Evolutionary conservation across 2,888 invertebrate species (phyloP).

Genomic region (Brachylomia viminalis): DNA sequence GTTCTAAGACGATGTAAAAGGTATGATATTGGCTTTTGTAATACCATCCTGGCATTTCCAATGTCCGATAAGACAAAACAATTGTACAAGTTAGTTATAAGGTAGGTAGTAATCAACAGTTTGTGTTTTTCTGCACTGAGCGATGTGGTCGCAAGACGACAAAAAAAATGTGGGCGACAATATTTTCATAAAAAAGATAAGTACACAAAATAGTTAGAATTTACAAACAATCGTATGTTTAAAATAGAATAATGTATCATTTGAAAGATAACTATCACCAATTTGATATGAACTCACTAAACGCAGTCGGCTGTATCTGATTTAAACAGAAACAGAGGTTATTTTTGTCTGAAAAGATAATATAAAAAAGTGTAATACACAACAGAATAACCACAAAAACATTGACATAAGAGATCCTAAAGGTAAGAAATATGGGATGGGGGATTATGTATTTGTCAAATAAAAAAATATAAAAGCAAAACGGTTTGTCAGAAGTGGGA

Average conservation of each 20-base stretch:
- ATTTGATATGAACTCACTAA: slow-evolving; percentile 28
- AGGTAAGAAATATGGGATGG: too few relatives aligned
- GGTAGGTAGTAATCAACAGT: too few relatives aligned
- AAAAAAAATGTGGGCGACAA: not conserved
- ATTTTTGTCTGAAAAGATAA: not conserved
- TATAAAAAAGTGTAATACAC: not conserved
- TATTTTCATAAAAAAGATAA: not conserved
- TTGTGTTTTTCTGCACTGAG: too few relatives aligned
- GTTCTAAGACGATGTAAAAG: too few relatives aligned
- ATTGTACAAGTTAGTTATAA: too few relatives aligned
- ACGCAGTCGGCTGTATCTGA: slow-evolving; percentile 25
- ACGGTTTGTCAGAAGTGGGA: slow-evolving; percentile 66
- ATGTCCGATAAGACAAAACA: too few relatives aligned
- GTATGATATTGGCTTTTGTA: too few relatives aligned
- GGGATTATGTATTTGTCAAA: not conserved
- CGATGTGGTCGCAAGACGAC: too few relatives aligned
- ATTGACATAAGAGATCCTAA: not conserved
- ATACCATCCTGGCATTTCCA: too few relatives aligned
- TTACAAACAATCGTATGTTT: not conserved
- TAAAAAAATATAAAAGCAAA: slow-evolving; percentile 1
- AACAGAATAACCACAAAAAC: not conserved
- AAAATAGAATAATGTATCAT: slow-evolving; percentile 25
- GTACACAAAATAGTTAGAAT: not conserved
- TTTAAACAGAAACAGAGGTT: not conserved
- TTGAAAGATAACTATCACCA: slow-evolving; percentile 29